phyloP scores from a whole-genome alignment of 1,140 invertebrate species.

The Hylyphantes graminicola region DNA sequence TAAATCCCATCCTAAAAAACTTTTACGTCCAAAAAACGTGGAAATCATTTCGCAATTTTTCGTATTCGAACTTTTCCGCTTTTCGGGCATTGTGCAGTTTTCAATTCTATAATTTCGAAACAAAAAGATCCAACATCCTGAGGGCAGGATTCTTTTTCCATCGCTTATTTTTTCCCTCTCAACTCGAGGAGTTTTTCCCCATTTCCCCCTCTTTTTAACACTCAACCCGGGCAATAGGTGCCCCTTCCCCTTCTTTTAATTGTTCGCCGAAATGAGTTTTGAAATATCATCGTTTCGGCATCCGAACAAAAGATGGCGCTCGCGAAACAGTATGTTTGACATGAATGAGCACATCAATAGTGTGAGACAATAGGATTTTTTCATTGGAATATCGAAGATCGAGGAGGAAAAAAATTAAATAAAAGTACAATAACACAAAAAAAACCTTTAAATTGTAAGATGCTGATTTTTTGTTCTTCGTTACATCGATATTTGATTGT shows the following conservation, averaged over 20 bases:
- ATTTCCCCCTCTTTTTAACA: background rate
- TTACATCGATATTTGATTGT: slow-evolving; percentile 23
- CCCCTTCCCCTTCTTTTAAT: background rate
- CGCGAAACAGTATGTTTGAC: slow-evolving; percentile 29
- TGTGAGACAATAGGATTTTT: slow-evolving; percentile 23
- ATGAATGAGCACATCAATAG: slow-evolving; percentile 8
- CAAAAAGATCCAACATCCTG: background rate
- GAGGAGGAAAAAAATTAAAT: background rate
- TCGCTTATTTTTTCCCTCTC: background rate
- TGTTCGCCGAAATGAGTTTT: slow-evolving; percentile 49
- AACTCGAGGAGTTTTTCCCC: background rate
- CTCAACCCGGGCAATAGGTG: slow-evolving; percentile 7
- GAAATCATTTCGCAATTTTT: too few relatives aligned
- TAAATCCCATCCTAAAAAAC: too few relatives aligned
- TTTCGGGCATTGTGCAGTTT: too few relatives aligned
- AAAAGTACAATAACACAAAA: background rate
- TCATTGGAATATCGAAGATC: background rate
- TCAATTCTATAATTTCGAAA: too few relatives aligned
- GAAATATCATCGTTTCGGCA: slow-evolving; percentile 33
- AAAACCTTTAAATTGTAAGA: slow-evolving; percentile 4
- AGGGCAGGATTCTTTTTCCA: slow-evolving; percentile 27
- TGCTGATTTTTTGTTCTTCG: slow-evolving; percentile 8
- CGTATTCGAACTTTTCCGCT: too few relatives aligned
- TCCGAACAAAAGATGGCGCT: slow-evolving; percentile 30
- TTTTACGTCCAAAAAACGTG: too few relatives aligned